Conservation (phyloP, 2,797 vertebrate genomes). For the Aldrovandia affinis region DNA sequence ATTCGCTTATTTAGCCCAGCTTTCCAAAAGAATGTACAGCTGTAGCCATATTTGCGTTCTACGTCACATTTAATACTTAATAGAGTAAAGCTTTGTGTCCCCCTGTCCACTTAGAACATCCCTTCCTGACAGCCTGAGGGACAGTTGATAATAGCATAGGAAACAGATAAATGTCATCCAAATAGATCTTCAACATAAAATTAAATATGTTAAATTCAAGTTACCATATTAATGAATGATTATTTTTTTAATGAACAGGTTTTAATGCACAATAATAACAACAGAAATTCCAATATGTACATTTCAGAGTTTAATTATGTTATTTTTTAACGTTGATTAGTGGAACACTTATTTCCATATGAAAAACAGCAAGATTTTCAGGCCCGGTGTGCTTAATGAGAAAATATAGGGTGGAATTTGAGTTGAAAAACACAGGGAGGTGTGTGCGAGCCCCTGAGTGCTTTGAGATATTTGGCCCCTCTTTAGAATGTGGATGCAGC, state of each 20-base stretch:
- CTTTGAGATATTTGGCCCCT: no score
- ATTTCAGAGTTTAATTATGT: background rate
- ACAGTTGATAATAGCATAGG: background rate
- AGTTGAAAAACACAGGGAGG: no score
- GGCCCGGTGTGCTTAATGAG: background rate
- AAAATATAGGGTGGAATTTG: no score
- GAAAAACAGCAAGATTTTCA: no score
- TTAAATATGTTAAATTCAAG: background rate
- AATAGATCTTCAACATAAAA: background rate
- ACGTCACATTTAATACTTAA: no score
- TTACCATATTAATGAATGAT: background rate
- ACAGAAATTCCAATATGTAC: constrained; percentile 12
- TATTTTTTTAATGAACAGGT: background rate
- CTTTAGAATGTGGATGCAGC: no score
- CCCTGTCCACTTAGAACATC: no score
- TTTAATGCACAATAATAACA: constrained; percentile 6
- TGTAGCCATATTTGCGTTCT: background rate
- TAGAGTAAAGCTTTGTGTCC: background rate
- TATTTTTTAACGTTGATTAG: no score
- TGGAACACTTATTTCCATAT: no score
- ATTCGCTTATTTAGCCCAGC: no score
- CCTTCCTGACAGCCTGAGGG: background rate
- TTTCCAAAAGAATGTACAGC: background rate
- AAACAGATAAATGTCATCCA: background rate
- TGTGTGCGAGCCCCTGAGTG: no score